Evolutionary conservation across 2,113 vertebrate genomes (phyloP), one percentile per base, ranked within the genome.

Genomic region (Isichthys henryi): DNA sequence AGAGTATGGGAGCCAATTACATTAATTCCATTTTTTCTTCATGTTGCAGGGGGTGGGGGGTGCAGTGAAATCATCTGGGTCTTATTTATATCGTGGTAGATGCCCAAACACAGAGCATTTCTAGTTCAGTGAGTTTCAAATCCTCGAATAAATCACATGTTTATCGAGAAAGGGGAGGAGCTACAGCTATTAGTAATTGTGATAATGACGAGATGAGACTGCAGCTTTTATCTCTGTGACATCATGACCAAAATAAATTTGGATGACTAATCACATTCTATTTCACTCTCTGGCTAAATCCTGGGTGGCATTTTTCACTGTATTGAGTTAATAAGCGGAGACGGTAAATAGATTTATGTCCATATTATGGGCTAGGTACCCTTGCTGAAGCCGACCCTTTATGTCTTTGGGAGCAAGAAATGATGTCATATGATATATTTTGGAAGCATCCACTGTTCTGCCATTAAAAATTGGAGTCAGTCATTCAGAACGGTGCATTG

Each of bases 1-100:
- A 99, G 96, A 99, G 98, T 98, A 92, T 13, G 96, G 0, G 46
- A 39, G 43, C 85, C 48, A 27, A 11, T 27, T n/a, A 10, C 62
- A 70, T 70, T 70, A 31, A 13, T 70, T 70, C n/a, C n/a, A 70
- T 10, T 31, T 70, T 27, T 27, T 2, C 62, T 70, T 70, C 62
- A 13, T 27, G 10, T 86, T 86, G 83, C 8, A 1, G 4, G 39
- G 19, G 6, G 43, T 0, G 19, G 15, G 19, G 21, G 21, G 10
- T 19, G 82, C 21, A 23, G 82, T 23, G 39, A 84, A 48, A 77
- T 77, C 13, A 77, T 19, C 17, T 1, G 1, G 35, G 27, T 77
- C 13, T 39, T 77, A 77, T 70, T 66, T 66, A 66, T 66, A 66
- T 39, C 13, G 70, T 39, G 70, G 31, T 39, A 77, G 70, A 39